Percentiles rank a stretch among this genome's conserved stretches.
Conservation (phyloP, 2,888 invertebrate species). For the Leptopilina myrica region DNA sequence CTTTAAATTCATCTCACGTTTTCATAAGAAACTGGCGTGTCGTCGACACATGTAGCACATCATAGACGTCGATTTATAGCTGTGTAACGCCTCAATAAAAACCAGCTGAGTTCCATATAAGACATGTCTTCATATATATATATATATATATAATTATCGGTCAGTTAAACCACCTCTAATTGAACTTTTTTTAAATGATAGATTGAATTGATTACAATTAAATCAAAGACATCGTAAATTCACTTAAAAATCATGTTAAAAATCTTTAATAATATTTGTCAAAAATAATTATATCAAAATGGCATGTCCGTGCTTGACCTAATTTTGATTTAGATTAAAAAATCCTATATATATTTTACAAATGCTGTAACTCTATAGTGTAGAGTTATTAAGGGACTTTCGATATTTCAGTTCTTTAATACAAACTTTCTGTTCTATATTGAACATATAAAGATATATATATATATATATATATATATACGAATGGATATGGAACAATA, state of each 20-base stretch:
- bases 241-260: neutral
- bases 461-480: no score
- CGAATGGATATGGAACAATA: no score
- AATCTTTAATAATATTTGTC: neutral
- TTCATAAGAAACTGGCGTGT: conserved; percentile 75
- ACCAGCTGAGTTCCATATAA: conserved; percentile 69
- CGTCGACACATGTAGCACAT: conserved; percentile 76
- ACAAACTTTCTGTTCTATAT: no score
- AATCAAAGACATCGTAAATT: conserved; percentile 49
- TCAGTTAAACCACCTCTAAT: conserved; percentile 67
- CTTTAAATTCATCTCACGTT: conserved; percentile 73
- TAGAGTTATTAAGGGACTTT: no score
- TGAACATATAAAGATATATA: no score
- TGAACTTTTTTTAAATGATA: conserved; percentile 72
- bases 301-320: no score
- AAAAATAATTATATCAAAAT: no score
- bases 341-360: no score
- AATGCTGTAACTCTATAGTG: no score
- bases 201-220: conserved; percentile 58
- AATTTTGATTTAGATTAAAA: no score
- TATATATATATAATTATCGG: conserved; percentile 21
- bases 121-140: conserved; percentile 61
- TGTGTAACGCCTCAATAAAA: conserved; percentile 71
- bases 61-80: conserved; percentile 75
- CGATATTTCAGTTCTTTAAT: no score